A percentile compares a stretch with the other conserved stretches of the same genome.
Evolutionary conservation across 2,888 invertebrate species (phyloP).

Genomic region (Drosophila nr. medialis): DNA sequence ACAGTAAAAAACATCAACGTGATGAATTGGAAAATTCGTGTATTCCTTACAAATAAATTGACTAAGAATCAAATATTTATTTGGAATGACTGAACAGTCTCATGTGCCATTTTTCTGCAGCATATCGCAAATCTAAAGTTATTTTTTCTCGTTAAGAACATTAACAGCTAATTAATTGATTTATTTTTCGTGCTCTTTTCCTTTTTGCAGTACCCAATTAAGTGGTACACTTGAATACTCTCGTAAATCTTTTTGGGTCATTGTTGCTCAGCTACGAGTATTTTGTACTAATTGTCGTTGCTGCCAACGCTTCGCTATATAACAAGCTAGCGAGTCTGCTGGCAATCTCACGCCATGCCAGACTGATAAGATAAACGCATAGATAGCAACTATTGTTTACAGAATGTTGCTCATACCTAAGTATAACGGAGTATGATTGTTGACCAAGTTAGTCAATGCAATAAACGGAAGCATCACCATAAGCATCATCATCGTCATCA

Average conservation of each 20-base stretch:
- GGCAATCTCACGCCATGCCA: constrained; percentile 18
- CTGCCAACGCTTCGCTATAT: constrained; percentile 28
- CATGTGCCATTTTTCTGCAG: background rate
- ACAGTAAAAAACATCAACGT: no score
- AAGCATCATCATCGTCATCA: constrained; percentile 1
- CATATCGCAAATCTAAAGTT: constrained; percentile 6
- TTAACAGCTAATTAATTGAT: constrained; percentile 50
- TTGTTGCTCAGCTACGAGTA: constrained; percentile 48
- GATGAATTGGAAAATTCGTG: background rate
- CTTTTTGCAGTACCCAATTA: constrained; percentile 48
- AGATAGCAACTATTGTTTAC: constrained; percentile 29
- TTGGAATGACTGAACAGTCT: background rate
- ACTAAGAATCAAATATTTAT: background rate
- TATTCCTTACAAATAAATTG: background rate
- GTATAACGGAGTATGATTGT: constrained; percentile 24
- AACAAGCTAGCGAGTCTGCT: constrained; percentile 23
- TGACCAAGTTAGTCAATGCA: constrained; percentile 48
- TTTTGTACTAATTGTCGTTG: constrained; percentile 42
- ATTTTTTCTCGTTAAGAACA: background rate
- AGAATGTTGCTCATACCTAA: background rate
- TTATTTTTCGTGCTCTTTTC: constrained; percentile 7
- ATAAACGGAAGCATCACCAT: constrained; percentile 25
- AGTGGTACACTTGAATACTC: constrained; percentile 47
- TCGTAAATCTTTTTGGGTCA: constrained; percentile 63
- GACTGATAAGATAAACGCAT: constrained; percentile 46